Conservation (phyloP, 2,888 invertebrate species). For the Drosophila meridionalis region DNA sequence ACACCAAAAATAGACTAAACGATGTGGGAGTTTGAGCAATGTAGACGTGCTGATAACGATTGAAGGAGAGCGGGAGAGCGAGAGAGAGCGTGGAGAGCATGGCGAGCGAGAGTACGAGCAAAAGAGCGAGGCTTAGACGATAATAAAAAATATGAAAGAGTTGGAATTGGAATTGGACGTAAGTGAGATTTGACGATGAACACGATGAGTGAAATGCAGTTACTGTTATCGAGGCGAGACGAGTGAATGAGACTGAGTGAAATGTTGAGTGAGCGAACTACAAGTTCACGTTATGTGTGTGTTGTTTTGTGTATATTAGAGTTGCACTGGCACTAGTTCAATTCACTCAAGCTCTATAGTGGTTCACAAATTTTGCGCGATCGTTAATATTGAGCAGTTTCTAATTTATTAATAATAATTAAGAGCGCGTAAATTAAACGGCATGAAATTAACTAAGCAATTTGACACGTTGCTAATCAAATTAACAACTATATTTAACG, state of each 20-base stretch:
- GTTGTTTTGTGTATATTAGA: neutral
- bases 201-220: constrained; percentile 35
- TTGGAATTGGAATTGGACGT: constrained; percentile 13
- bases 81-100: constrained; percentile 15
- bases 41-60: constrained; percentile 51
- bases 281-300: neutral
- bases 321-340: neutral
- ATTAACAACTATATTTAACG: neutral
- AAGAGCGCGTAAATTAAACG: neutral
- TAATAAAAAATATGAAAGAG: constrained; percentile 3
- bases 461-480: neutral
- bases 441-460: neutral
- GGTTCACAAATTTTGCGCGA: neutral
- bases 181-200: constrained; percentile 25
- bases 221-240: constrained; percentile 9
- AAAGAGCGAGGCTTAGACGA: constrained; percentile 45
- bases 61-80: constrained; percentile 19
- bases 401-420: neutral
- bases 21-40: constrained; percentile 37
- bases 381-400: neutral
- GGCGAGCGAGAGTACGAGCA: constrained; percentile 34
- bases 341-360: neutral
- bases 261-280: constrained; percentile 5
- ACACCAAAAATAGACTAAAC: constrained; percentile 62
- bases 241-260: constrained; percentile 11